Conservation (phyloP, 2,113 vertebrate species). For the Otis tarda region DNA sequence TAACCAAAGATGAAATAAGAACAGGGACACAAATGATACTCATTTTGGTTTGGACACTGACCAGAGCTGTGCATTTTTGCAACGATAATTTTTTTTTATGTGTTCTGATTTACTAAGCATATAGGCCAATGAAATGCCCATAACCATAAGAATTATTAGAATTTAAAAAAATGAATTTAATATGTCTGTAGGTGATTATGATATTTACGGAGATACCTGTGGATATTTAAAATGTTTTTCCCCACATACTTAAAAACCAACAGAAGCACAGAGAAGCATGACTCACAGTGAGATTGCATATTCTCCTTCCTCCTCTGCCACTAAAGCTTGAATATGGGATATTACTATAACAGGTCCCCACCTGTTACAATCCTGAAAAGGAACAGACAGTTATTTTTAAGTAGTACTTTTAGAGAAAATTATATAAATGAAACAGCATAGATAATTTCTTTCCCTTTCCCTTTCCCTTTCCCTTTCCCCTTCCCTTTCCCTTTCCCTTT, state of each 20-base stretch:
- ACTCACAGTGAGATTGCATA: neutral
- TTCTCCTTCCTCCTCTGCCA: neutral
- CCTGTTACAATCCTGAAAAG: neutral
- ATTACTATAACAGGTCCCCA: neutral
- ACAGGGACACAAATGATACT: neutral
- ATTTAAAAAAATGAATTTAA: neutral
- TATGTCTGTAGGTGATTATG: neutral
- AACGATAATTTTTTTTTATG: neutral
- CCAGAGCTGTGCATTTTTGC: neutral
- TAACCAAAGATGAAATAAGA: neutral
- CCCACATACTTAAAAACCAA: neutral
- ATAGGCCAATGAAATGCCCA: neutral
- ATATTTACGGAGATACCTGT: neutral
- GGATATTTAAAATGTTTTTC: neutral
- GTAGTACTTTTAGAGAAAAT: neutral
- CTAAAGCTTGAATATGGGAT: neutral
- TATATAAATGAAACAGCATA: neutral
- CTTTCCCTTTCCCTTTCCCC: too few relatives aligned
- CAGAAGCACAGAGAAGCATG: neutral
- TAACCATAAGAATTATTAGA: neutral
- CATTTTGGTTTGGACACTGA: neutral
- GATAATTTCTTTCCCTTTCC: neutral
- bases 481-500: rapidly evolving
- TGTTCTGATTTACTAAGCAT: neutral
- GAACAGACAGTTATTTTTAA: neutral